These are phyloP conservation scores for Psittacula echo DNA, from an alignment of 2,797 vertebrate genomes.

Conservation along the genomic window DNA sequence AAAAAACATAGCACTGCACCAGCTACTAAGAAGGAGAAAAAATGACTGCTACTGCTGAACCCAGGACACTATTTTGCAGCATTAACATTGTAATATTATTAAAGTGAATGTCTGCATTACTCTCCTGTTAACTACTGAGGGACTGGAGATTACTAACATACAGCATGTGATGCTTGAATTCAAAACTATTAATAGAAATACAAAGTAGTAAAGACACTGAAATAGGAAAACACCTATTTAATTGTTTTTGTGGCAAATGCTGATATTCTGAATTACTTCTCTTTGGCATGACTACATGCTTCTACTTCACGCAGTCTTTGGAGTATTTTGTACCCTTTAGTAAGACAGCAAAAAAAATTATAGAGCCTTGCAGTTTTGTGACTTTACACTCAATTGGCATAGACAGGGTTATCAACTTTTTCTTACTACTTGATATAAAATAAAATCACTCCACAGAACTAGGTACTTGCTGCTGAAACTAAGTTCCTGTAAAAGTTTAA, in stretches of 20 bases:
- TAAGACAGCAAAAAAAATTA: slow-evolving; percentile 63
- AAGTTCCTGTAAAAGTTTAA: slow-evolving; percentile 78
- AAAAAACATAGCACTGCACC: too few relatives aligned
- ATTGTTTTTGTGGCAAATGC: background rate
- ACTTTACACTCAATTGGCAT: slow-evolving; percentile 62
- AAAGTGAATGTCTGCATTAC: background rate
- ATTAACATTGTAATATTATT: background rate
- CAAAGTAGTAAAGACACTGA: background rate
- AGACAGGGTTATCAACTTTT: slow-evolving; percentile 75
- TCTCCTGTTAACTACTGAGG: background rate
- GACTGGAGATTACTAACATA: background rate
- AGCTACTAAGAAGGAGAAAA: too few relatives aligned
- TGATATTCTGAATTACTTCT: background rate
- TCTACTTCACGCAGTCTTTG: background rate
- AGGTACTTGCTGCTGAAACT: slow-evolving; percentile 69
- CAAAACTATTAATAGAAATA: background rate
- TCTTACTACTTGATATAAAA: slow-evolving; percentile 75
- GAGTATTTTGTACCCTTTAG: background rate
- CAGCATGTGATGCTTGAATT: background rate
- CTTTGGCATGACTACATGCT: background rate
- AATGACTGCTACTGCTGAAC: too few relatives aligned
- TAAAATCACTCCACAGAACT: slow-evolving; percentile 74
- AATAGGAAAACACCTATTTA: background rate
- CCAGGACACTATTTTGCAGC: background rate
- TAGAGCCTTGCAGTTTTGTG: slow-evolving; percentile 55